Conservation (phyloP, 2,113 vertebrate genomes). For the Ophthalmolycus amberensis region DNA sequence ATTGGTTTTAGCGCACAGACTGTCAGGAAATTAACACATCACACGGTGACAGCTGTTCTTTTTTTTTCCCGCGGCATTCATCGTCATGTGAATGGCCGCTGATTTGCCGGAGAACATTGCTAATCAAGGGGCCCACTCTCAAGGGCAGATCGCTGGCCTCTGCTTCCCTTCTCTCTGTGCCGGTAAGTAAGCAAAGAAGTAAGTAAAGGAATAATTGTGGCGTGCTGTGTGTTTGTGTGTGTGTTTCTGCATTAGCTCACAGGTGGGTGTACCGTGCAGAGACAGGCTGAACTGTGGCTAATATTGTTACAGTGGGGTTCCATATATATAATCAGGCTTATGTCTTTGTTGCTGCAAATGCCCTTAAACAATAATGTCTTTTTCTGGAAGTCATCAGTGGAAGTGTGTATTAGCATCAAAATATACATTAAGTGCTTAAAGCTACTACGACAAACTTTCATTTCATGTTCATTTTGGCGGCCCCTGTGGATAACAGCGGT, state of each 20-base stretch:
- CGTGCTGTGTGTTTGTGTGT: constrained; percentile 9
- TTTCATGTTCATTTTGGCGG: no score
- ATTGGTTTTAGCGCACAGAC: constrained; percentile 98
- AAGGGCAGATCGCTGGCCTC: constrained; percentile 75
- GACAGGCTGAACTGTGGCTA: neutral
- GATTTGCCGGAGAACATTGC: constrained; percentile 95
- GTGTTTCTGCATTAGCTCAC: constrained; percentile 32
- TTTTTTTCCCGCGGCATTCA: constrained; percentile 86
- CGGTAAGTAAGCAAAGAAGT: constrained; percentile 47
- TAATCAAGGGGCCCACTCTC: constrained; percentile 92
- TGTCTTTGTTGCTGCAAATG: neutral
- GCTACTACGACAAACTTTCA: no score
- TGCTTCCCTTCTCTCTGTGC: constrained; percentile 45
- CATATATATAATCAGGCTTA: neutral
- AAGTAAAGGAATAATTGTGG: constrained; percentile 37
- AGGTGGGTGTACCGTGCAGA: constrained; percentile 40
- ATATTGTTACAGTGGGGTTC: neutral
- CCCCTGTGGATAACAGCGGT: no score
- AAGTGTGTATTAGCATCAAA: neutral
- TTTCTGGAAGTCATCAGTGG: neutral
- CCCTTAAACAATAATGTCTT: neutral
- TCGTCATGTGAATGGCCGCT: constrained; percentile 95
- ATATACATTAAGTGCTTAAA: no score
- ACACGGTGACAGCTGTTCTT: constrained; percentile 99
- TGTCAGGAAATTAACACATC: constrained; percentile 99